A percentile compares a stretch with the other conserved stretches of the same genome.
These are phyloP conservation scores for Numida meleagris DNA, from an alignment of 2,113 vertebrate genomes.

Conservation along the genomic window DNA sequence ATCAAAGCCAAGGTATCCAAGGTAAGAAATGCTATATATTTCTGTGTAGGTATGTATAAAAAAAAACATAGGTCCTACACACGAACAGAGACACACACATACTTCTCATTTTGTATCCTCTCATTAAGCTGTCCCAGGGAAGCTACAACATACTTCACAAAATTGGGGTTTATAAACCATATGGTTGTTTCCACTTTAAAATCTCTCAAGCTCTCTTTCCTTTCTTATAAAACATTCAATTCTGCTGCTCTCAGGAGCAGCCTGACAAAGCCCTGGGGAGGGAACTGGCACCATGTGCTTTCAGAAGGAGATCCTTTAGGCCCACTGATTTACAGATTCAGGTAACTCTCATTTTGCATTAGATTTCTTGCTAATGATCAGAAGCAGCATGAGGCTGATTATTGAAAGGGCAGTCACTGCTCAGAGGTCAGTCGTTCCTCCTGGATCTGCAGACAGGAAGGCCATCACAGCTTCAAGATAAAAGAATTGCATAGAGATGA, in stretches of 20 bases:
- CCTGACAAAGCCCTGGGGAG: neutral
- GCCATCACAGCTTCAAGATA: neutral
- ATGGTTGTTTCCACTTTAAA: neutral
- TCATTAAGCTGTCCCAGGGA: neutral
- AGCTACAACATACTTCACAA: neutral
- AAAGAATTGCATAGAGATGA: neutral
- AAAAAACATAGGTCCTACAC: neutral
- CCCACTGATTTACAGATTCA: neutral
- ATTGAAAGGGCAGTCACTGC: neutral
- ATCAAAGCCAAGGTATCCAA: neutral
- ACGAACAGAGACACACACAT: rapidly evolving
- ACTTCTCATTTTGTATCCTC: neutral
- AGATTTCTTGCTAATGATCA: neutral
- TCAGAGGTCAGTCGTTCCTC: neutral
- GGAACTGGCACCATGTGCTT: neutral
- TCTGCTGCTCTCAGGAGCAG: neutral
- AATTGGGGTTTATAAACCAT: neutral
- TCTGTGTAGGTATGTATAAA: neutral
- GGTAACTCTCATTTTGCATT: neutral
- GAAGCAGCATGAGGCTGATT: neutral
- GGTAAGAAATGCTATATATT: neutral
- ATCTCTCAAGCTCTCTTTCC: neutral
- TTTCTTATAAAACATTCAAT: neutral
- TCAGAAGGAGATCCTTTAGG: neutral
- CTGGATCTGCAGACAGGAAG: neutral